A percentile compares a stretch with the other conserved stretches of the same genome.
These are phyloP conservation scores for Cryptocheilus praepositus DNA, from an alignment of 2,888 invertebrate species.

Conservation along the genomic window DNA sequence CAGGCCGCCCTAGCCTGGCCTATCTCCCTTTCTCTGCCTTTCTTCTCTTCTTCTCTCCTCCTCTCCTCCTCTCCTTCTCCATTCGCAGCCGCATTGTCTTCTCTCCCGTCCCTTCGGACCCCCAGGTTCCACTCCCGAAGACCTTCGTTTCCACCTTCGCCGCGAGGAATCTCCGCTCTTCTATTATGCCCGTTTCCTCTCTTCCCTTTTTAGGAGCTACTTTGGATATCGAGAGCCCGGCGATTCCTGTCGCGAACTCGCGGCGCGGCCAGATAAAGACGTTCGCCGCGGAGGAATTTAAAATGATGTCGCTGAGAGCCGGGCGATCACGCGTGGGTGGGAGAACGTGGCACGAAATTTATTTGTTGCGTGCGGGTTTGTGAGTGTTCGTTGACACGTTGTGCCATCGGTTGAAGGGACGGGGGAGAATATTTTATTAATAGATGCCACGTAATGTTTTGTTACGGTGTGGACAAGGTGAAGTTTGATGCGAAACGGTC, in stretches of 20 bases:
- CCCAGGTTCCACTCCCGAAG: background rate
- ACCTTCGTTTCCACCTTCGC: background rate
- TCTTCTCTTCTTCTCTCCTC: background rate
- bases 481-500: no score
- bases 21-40: background rate
- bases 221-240: background rate
- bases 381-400: no score
- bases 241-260: background rate
- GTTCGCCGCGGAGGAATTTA: background rate
- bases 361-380: no score
- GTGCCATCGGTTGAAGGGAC: no score
- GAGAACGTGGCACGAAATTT: no score
- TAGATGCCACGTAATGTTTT: no score
- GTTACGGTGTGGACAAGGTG: no score
- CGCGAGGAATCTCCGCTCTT: background rate
- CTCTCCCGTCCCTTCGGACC: background rate
- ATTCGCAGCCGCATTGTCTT: background rate
- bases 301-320: no score
- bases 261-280: background rate
- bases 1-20: constrained; percentile 42
- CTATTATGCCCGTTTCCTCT: background rate
- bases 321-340: no score
- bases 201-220: background rate
- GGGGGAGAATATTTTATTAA: no score
- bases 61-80: background rate